Conservation (phyloP, 2,113 vertebrate genomes). For the Excalfactoria chinensis region DNA sequence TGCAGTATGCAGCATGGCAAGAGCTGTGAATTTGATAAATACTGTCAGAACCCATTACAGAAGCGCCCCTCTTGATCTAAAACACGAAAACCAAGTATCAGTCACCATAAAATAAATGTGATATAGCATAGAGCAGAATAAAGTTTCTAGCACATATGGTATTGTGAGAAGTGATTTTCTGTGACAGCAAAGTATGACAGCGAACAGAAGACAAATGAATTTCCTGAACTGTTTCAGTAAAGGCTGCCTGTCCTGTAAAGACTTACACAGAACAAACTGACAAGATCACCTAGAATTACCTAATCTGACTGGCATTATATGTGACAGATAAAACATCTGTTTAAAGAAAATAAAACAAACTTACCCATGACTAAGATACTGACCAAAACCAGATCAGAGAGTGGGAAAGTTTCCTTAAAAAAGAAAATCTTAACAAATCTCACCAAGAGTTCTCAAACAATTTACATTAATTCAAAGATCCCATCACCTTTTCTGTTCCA, state of each 20-base stretch:
- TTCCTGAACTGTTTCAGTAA: constrained; percentile 38
- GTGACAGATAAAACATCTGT: constrained; percentile 66
- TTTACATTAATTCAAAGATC: not conserved
- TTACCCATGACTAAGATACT: constrained; percentile 4
- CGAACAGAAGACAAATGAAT: constrained; percentile 59
- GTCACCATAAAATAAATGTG: constrained; percentile 37
- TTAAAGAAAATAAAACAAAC: constrained; percentile 51
- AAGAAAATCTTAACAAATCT: not conserved
- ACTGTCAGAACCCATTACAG: not conserved
- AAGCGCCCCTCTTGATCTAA: constrained; percentile 1
- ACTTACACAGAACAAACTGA: constrained; percentile 52
- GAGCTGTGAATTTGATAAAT: not conserved
- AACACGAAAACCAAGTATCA: constrained; percentile 24
- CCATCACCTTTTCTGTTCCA: not conserved
- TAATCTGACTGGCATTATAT: constrained; percentile 60
- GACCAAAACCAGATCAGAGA: constrained; percentile 55
- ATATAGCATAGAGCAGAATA: constrained; percentile 19
- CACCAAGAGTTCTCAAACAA: not conserved
- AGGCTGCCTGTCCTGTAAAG: constrained; percentile 31
- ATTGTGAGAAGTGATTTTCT: constrained; percentile 50
- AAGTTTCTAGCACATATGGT: constrained; percentile 38
- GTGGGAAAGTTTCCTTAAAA: not conserved
- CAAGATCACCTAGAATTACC: constrained; percentile 65
- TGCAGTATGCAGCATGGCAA: not conserved
- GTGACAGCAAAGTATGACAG: constrained; percentile 41